Conservation (phyloP, 2,797 vertebrate genomes). For the Synanceia verrucosa region DNA sequence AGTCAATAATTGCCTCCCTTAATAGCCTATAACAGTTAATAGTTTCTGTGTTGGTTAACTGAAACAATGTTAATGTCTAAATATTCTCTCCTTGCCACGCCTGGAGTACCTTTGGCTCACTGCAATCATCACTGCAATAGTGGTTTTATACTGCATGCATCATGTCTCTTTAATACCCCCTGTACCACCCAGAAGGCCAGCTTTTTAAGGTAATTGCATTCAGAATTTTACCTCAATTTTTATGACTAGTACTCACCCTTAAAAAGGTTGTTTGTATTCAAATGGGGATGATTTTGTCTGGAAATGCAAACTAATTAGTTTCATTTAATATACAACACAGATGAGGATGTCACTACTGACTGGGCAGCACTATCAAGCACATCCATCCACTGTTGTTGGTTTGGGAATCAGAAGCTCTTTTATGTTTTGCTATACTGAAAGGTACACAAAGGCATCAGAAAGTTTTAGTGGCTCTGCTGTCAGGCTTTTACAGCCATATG, state of each 20-base stretch:
- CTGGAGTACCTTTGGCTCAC: neutral
- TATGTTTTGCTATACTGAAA: neutral
- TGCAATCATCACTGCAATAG: neutral
- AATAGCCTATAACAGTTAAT: conserved; percentile 6
- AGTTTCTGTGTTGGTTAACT: conserved; percentile 13
- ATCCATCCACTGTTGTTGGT: neutral
- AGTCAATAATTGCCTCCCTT: conserved; percentile 20
- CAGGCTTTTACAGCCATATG: conserved; percentile 3
- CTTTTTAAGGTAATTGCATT: neutral
- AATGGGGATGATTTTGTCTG: neutral
- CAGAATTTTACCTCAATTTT: neutral
- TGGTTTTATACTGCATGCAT: neutral
- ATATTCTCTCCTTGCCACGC: neutral
- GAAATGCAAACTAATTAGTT: neutral
- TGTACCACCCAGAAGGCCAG: neutral
- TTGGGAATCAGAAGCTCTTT: conserved; percentile 2
- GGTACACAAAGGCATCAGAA: neutral
- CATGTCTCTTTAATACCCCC: neutral
- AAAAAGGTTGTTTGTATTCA: neutral
- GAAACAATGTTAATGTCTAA: conserved; percentile 8
- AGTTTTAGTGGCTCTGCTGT: conserved; percentile 10
- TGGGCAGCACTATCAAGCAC: neutral
- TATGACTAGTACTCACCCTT: neutral
- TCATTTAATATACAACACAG: conserved; percentile 13
- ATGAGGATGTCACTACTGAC: neutral